Base-by-base conservation (phyloP, 2,888 invertebrate species). In the Eupithecia insigniata region DNA sequence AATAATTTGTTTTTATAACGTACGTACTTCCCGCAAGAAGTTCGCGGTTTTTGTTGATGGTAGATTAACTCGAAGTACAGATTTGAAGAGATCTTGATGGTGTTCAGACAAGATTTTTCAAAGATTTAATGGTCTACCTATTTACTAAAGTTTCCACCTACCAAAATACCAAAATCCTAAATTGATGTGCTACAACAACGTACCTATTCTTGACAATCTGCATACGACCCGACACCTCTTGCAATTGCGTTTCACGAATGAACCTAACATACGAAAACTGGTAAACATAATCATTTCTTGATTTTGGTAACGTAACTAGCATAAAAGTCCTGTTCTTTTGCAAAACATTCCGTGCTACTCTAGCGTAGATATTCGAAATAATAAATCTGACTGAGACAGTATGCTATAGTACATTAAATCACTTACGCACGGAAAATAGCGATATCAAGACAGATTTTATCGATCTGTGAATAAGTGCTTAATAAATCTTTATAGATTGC, bases 1-100 rank as follows among this genome's bases (percentile, higher is more conserved):
- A 85, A 85, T 87, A 78, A 82, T 78, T 76, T 77, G 71, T 81
- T 80, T 81, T 81, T 79, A 79, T 78, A 73, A 26, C 60, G 69
- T 66, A 62, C 72, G 72, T 77, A 75, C 69, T 80, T 79, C 76
- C 77, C 79, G 70, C 76, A 77, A 74, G 73, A 74, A 71, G 74
- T 74, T 75, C 76, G 75, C 73, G 70, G 75, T 79, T 81, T 80
- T 79, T 80, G 78, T 73, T 65, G 78, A 78, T 78, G 70, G 73
- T 14, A 69, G 82, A 82, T 83, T 84, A 82, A 75, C 78, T 69
- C 77, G 82, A 82, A 81, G 46, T 69, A 60, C 65, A 67, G 67
- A 77, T 73, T 70, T 74, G 46, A 5, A 55, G 60, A 69, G 43
- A 61, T 43, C 55, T 26, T 55, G 55, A 14, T 8, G 26, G 70